Evolutionary conservation across 2,888 invertebrate genomes (phyloP).

Genomic region (Plebejus anna): DNA sequence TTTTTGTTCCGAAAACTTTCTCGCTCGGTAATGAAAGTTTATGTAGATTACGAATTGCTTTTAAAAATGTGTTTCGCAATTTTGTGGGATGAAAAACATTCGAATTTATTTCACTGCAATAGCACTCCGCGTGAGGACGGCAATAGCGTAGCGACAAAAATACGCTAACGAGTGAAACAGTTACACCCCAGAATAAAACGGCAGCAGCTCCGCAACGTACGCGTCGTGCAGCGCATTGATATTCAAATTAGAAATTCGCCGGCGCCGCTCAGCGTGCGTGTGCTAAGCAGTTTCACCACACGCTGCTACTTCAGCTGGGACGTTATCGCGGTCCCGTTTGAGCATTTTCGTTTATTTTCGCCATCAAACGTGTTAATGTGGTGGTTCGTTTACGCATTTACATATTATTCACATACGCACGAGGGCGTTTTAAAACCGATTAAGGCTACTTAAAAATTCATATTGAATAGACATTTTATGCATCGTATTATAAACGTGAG

Average conservation of each 20-base stretch:
- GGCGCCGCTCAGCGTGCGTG: neutral
- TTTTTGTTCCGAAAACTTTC: constrained; percentile 6
- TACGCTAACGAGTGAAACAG: no score
- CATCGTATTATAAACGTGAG: neutral
- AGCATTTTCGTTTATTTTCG: neutral
- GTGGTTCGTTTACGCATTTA: neutral
- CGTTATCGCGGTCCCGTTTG: neutral
- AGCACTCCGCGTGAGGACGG: neutral
- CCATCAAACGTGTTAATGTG: neutral
- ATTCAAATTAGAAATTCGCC: constrained; percentile 2
- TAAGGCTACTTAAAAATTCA: neutral
- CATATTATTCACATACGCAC: neutral
- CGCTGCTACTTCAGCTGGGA: neutral
- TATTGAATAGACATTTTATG: no score
- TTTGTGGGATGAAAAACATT: constrained; percentile 8
- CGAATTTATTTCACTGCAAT: constrained; percentile 17
- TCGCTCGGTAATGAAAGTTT: constrained; percentile 7
- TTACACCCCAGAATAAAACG: no score
- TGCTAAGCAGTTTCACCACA: neutral
- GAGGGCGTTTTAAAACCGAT: neutral
- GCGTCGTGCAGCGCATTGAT: neutral
- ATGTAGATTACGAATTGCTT: constrained; percentile 13
- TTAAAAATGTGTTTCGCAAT: constrained; percentile 15
- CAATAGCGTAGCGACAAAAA: neutral
- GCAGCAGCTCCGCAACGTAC: neutral